A percentile compares a stretch with the other conserved stretches of the same genome.
These are phyloP conservation scores for Osmerus mordax DNA, from an alignment of 2,113 vertebrate species.

Conservation along the genomic window DNA sequence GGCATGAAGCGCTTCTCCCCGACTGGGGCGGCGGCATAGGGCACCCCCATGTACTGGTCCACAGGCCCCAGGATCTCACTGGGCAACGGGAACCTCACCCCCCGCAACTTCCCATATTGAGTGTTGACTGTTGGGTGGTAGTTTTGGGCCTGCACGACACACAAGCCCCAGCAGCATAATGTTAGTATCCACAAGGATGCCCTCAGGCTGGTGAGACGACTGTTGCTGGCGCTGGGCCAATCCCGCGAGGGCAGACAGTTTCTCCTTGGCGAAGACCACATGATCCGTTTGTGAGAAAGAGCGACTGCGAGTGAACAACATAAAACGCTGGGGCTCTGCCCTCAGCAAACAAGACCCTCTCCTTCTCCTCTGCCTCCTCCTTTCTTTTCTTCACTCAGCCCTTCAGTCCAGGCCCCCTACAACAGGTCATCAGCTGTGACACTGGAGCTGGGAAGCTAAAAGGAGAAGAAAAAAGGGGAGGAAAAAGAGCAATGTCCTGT, in stretches of 20 bases:
- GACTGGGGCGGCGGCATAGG: constrained; percentile 86
- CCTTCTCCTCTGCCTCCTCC: constrained; percentile 30
- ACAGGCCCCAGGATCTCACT: constrained; percentile 97
- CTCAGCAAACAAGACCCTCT: constrained; percentile 49
- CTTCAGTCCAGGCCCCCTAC: constrained; percentile 45
- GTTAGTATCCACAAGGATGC: constrained; percentile 84
- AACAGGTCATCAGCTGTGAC: constrained; percentile 66
- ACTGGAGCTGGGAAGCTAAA: constrained; percentile 36
- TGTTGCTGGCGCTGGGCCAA: constrained; percentile 72
- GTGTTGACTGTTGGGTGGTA: constrained; percentile 97
- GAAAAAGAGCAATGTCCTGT: constrained; percentile 25
- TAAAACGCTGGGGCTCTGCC: constrained; percentile 57
- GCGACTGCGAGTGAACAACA: constrained; percentile 60
- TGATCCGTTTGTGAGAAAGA: constrained; percentile 63
- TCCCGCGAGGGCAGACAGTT: constrained; percentile 61
- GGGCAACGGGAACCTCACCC: constrained; percentile 87
- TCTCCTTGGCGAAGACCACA: constrained; percentile 73
- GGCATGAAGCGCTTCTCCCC: constrained; percentile 97
- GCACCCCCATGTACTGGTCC: constrained; percentile 91
- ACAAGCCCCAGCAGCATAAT: constrained; percentile 73
- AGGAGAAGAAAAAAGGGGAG: constrained; percentile 9
- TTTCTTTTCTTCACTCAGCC: constrained; percentile 52
- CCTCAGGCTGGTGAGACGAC: constrained; percentile 64
- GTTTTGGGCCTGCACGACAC: constrained; percentile 76
- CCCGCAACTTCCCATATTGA: constrained; percentile 94